Percentiles rank a stretch among this genome's conserved stretches.
Conservation (phyloP, 2,797 vertebrate species). For the Labeo calbasu region DNA sequence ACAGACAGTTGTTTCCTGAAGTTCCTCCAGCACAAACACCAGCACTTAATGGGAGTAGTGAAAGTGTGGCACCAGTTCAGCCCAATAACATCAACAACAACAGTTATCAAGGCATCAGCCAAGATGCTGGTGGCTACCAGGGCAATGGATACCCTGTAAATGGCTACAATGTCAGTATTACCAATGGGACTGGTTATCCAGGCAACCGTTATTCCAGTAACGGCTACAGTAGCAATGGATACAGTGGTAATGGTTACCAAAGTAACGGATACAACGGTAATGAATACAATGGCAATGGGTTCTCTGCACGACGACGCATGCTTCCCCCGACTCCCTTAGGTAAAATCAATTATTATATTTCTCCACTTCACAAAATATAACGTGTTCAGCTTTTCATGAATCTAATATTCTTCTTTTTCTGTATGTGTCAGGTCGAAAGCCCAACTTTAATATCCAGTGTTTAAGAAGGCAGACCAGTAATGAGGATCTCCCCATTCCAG, state of each 20-base stretch:
- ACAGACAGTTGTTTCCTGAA: slow-evolving; percentile 59
- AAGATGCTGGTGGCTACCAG: slow-evolving; percentile 17
- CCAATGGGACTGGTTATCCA: slow-evolving; percentile 56
- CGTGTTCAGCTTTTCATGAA: background rate
- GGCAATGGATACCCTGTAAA: slow-evolving; percentile 55
- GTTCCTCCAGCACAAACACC: slow-evolving; percentile 51
- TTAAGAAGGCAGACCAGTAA: slow-evolving; percentile 85
- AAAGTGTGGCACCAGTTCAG: slow-evolving; percentile 29
- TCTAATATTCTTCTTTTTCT: background rate
- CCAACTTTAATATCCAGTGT: slow-evolving; percentile 91
- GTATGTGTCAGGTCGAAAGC: slow-evolving; percentile 79
- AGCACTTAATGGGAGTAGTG: slow-evolving; percentile 13
- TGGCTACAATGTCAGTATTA: slow-evolving; percentile 43
- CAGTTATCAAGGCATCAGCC: slow-evolving; percentile 60
- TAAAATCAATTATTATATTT: slow-evolving; percentile 56
- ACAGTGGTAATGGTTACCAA: slow-evolving; percentile 63
- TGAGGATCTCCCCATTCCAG: slow-evolving; percentile 89
- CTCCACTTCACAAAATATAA: background rate
- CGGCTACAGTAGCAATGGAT: slow-evolving; percentile 57
- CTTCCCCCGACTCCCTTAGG: slow-evolving; percentile 90
- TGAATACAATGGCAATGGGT: slow-evolving; percentile 53
- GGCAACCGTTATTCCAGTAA: slow-evolving; percentile 27
- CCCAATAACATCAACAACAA: slow-evolving; percentile 19
- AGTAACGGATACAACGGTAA: slow-evolving; percentile 61
- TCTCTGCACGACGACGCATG: slow-evolving; percentile 78